Evolutionary conservation across 1,140 invertebrate species (phyloP).

Genomic region (Drosophila takahashii): DNA sequence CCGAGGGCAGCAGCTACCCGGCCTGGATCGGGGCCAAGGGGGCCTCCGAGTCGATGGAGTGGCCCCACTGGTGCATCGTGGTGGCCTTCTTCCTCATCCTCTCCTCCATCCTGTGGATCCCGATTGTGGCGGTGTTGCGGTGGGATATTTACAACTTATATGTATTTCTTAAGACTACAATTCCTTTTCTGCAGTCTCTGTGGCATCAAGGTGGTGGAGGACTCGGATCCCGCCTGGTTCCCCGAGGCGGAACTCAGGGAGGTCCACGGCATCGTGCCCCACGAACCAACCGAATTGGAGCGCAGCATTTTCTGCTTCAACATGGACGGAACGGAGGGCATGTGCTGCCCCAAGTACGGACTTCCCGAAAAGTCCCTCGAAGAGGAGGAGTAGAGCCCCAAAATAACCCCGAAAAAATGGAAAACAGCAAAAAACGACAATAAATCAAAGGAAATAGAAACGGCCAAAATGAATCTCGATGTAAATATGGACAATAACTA

Average conservation of each 20-base stretch:
- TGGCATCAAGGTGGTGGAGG: slow-evolving; percentile 92
- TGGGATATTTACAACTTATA: slow-evolving; percentile 70
- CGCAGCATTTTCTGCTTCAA: slow-evolving; percentile 93
- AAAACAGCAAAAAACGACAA: slow-evolving; percentile 6
- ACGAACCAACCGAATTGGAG: slow-evolving; percentile 91
- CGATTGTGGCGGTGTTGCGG: slow-evolving; percentile 92
- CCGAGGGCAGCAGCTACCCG: slow-evolving; percentile 93
- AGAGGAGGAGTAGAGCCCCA: slow-evolving; percentile 73
- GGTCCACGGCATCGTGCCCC: slow-evolving; percentile 93
- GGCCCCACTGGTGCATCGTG: slow-evolving; percentile 94
- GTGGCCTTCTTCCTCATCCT: slow-evolving; percentile 91
- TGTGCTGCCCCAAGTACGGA: slow-evolving; percentile 90
- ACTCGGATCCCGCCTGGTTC: slow-evolving; percentile 96
- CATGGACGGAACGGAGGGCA: slow-evolving; percentile 92
- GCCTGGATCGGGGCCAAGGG: slow-evolving; percentile 93
- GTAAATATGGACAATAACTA: slow-evolving; percentile 76
- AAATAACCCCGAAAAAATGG: not conserved
- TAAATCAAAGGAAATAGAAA: slow-evolving; percentile 17
- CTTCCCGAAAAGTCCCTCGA: slow-evolving; percentile 82
- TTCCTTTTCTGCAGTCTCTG: slow-evolving; percentile 86
- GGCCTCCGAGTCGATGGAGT: slow-evolving; percentile 89
- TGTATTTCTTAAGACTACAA: not conserved
- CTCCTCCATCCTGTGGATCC: slow-evolving; percentile 95
- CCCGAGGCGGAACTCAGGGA: slow-evolving; percentile 94
- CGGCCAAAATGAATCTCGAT: slow-evolving; percentile 32